A percentile compares a stretch with the other conserved stretches of the same genome.
Evolutionary conservation across 2,888 invertebrate genomes (phyloP).

Genomic region (Eupithecia insigniata): DNA sequence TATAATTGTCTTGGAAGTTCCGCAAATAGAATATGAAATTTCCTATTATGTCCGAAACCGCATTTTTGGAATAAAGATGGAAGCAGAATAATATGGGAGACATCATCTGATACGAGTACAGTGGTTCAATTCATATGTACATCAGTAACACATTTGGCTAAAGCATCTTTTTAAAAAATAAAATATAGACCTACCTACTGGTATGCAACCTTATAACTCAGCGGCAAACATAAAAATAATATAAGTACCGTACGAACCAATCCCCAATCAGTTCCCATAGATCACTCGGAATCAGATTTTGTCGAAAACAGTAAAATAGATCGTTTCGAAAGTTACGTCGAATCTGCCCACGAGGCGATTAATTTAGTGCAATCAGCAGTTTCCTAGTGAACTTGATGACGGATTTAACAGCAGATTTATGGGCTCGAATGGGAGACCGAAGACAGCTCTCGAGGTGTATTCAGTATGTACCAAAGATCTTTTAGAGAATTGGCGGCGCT

Average conservation of each 20-base stretch:
- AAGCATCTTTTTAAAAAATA: neutral
- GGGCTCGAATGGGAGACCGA: too few relatives aligned
- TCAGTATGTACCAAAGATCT: neutral
- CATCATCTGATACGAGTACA: neutral
- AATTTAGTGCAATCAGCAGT: slow-evolving; percentile 16
- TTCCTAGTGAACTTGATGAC: neutral
- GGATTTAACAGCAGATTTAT: slow-evolving; percentile 6
- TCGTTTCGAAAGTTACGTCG: slow-evolving; percentile 28
- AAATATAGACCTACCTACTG: neutral
- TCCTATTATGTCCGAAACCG: neutral
- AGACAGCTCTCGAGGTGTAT: neutral
- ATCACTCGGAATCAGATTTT: slow-evolving; percentile 24
- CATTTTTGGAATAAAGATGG: neutral
- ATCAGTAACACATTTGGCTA: too few relatives aligned
- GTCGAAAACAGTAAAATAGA: slow-evolving; percentile 25
- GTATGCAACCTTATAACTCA: slow-evolving; percentile 6
- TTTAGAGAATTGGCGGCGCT: neutral
- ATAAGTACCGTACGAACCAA: neutral
- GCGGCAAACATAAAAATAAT: slow-evolving; percentile 22
- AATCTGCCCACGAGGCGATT: slow-evolving; percentile 25
- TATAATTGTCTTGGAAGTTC: neutral
- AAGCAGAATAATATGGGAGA: neutral
- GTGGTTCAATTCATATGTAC: neutral
- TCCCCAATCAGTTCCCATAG: slow-evolving; percentile 18
- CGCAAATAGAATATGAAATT: neutral